phyloP scores from a whole-genome alignment of 2,113 vertebrate genomes.

The Axis porcinus region DNA sequence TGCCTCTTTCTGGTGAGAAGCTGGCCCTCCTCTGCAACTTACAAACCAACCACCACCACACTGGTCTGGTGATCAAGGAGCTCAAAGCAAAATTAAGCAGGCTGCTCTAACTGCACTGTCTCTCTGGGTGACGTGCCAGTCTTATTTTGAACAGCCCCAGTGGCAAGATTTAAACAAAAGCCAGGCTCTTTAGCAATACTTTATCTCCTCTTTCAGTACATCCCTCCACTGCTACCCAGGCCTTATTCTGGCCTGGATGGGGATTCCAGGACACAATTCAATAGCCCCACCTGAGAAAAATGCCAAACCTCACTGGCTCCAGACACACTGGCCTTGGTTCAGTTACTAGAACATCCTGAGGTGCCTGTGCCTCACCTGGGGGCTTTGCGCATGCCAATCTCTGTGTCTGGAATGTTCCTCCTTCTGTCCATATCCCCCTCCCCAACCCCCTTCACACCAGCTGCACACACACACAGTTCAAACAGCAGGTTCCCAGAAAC shows the following conservation, averaged over 20 bases:
- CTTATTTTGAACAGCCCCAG: not conserved
- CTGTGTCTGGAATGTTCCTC: not conserved
- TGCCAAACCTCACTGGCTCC: not conserved
- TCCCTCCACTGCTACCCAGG: not conserved
- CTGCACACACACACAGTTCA: not conserved
- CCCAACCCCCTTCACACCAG: rapidly evolving
- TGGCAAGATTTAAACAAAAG: conserved; percentile 37
- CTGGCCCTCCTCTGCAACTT: not conserved
- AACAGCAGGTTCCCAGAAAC: not conserved
- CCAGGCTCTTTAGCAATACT: not conserved
- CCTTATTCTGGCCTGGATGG: not conserved
- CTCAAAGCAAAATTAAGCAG: not conserved
- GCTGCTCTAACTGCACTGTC: not conserved
- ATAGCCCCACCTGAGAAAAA: not conserved
- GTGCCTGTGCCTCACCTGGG: not conserved
- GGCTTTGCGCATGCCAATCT: not conserved
- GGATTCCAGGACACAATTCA: not conserved
- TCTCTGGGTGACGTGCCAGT: not conserved
- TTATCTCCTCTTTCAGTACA: not conserved
- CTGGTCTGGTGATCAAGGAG: not conserved
- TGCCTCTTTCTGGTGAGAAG: not conserved
- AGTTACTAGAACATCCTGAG: not conserved
- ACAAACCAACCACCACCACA: conserved; percentile 2
- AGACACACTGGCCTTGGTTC: not conserved
- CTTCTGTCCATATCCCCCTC: not conserved